These are phyloP conservation scores for Melopsittacus undulatus DNA, from an alignment of 2,797 vertebrate species.

Conservation along the genomic window DNA sequence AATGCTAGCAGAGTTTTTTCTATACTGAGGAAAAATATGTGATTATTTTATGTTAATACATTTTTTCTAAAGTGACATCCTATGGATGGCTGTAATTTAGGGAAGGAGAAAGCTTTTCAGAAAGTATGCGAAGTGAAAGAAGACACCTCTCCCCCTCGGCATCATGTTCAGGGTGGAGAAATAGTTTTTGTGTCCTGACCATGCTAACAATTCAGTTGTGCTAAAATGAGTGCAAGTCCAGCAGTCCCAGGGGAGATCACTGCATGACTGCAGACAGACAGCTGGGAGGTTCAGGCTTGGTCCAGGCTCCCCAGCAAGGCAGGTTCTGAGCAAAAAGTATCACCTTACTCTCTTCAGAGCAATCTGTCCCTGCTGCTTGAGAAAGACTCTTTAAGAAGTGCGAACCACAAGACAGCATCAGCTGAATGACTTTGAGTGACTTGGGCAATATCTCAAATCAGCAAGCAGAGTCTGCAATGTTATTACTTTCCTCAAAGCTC, in stretches of 20 bases:
- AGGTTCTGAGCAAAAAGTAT: fast-evolving
- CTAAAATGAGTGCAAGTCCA: fast-evolving
- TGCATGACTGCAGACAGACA: neutral
- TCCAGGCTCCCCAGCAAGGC: neutral
- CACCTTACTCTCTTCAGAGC: neutral
- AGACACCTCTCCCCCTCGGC: neutral
- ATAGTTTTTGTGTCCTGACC: neutral
- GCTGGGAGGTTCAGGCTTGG: neutral
- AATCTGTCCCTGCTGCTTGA: neutral
- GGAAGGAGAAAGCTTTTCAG: neutral
- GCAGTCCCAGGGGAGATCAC: neutral
- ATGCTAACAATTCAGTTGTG: neutral
- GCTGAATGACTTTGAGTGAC: neutral
- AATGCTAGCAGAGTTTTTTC: neutral
- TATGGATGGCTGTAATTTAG: neutral
- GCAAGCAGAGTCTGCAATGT: neutral
- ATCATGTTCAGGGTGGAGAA: neutral
- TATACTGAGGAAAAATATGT: neutral
- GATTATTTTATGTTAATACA: neutral
- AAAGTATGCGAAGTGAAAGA: neutral
- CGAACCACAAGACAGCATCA: neutral
- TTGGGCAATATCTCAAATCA: neutral
- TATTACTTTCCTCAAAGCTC: neutral
- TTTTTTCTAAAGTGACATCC: neutral
- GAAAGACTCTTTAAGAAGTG: neutral